These are phyloP conservation scores for Parochlus steinenii DNA, from an alignment of 2,888 invertebrate genomes.

Conservation along the genomic window DNA sequence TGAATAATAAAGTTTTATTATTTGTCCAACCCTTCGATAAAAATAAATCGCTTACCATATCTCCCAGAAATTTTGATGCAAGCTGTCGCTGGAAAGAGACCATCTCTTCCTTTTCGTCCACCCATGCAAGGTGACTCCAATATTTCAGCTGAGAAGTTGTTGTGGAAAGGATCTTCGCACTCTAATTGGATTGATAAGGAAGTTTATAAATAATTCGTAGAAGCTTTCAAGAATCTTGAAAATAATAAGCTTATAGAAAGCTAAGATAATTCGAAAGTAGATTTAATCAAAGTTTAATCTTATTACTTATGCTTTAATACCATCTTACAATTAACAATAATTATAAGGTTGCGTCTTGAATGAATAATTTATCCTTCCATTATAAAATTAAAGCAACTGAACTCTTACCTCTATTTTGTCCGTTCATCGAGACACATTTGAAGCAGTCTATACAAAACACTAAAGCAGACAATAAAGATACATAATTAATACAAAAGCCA, in stretches of 20 bases:
- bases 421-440: slow-evolving; percentile 88
- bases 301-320: too few relatives aligned
- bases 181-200: too few relatives aligned
- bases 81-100: slow-evolving; percentile 89
- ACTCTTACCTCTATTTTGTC: slow-evolving; percentile 60
- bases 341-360: too few relatives aligned
- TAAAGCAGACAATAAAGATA: slow-evolving; percentile 24
- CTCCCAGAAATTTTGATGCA: slow-evolving; percentile 90
- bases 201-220: too few relatives aligned
- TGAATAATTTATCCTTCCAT: too few relatives aligned
- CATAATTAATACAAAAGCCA: too few relatives aligned
- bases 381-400: too few relatives aligned
- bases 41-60: slow-evolving; percentile 46
- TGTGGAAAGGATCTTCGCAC: slow-evolving; percentile 93
- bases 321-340: too few relatives aligned
- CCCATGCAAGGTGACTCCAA: slow-evolving; percentile 87
- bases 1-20: slow-evolving; percentile 14
- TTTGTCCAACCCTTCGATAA: background rate
- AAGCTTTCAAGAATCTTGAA: too few relatives aligned
- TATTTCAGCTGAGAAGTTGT: slow-evolving; percentile 69
- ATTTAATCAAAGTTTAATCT: too few relatives aligned
- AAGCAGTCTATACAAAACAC: slow-evolving; percentile 78
- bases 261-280: too few relatives aligned
- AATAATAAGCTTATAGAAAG: too few relatives aligned
- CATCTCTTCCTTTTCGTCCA: slow-evolving; percentile 79